Evolutionary conservation across 2,113 vertebrate genomes (phyloP).

Genomic region (Petrocephalus zakoni): DNA sequence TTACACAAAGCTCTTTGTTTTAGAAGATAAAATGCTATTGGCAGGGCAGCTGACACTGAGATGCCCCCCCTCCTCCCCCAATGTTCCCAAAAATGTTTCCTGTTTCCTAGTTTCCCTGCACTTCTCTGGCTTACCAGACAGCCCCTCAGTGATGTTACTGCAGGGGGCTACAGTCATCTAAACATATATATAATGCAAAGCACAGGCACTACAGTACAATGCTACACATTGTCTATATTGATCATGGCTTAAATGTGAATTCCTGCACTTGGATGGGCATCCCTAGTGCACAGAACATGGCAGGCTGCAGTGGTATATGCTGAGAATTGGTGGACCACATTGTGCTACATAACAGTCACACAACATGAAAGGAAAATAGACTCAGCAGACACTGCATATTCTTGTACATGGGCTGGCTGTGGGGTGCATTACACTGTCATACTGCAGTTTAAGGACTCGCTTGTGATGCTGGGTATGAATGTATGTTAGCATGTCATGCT

Average conservation of each 20-base stretch:
- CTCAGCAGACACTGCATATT: background rate
- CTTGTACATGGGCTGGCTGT: background rate
- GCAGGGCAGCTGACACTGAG: background rate
- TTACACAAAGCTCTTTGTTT: background rate
- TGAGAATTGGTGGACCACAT: background rate
- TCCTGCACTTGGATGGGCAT: too few species aligned
- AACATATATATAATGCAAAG: too few species aligned
- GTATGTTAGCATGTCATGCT: background rate
- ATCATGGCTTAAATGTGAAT: too few species aligned
- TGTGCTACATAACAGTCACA: background rate
- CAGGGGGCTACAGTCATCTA: background rate
- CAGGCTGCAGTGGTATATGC: too few species aligned
- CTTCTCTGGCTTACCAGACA: background rate
- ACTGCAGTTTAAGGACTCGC: background rate
- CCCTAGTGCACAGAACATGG: too few species aligned
- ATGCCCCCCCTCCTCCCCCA: background rate
- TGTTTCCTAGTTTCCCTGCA: background rate
- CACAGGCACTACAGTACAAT: too few species aligned
- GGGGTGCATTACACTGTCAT: background rate
- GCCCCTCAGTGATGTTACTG: background rate
- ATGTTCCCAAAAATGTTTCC: background rate
- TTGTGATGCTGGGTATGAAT: background rate
- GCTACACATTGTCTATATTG: too few species aligned
- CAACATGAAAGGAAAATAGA: background rate
- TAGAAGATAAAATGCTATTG: background rate